Evolutionary conservation across 30 jellyfish, hydroid and myxozoan species (phyloP).

Genomic region (Aurelia aurita): DNA sequence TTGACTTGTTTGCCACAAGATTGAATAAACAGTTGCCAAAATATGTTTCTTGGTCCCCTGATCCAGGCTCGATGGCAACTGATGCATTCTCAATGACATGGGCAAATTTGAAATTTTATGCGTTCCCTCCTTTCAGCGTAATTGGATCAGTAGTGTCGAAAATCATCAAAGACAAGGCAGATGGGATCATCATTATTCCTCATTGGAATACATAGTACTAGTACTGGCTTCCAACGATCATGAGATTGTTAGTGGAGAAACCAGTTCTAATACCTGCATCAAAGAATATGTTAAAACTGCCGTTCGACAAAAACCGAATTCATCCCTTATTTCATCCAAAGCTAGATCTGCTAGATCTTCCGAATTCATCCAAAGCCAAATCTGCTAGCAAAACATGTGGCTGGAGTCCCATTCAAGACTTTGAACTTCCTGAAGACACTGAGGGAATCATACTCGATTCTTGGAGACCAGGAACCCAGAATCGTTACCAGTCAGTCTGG

Average conservation of each 20-base stretch:
- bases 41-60: constrained; percentile 42
- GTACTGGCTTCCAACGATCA: constrained; percentile 13
- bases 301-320: no score
- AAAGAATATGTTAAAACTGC: no score
- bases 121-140: constrained; percentile 34
- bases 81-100: constrained; percentile 19
- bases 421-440: no score
- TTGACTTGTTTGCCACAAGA: constrained; percentile 32
- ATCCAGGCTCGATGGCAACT: constrained; percentile 18
- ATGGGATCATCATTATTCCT: constrained; percentile 31
- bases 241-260: background rate
- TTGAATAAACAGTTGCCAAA: constrained; percentile 4
- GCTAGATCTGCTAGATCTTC: no score
- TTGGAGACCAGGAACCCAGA: no score
- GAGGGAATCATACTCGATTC: no score
- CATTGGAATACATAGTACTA: constrained; percentile 3
- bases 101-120: constrained; percentile 13
- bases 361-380: no score
- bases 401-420: no score
- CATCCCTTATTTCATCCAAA: no score
- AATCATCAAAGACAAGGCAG: constrained; percentile 8
- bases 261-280: no score
- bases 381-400: no score
- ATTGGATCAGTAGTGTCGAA: background rate
- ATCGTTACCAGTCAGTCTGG: no score